Evolutionary conservation across 1,140 invertebrate species (phyloP).

Genomic region (Nautilus pompilius): DNA sequence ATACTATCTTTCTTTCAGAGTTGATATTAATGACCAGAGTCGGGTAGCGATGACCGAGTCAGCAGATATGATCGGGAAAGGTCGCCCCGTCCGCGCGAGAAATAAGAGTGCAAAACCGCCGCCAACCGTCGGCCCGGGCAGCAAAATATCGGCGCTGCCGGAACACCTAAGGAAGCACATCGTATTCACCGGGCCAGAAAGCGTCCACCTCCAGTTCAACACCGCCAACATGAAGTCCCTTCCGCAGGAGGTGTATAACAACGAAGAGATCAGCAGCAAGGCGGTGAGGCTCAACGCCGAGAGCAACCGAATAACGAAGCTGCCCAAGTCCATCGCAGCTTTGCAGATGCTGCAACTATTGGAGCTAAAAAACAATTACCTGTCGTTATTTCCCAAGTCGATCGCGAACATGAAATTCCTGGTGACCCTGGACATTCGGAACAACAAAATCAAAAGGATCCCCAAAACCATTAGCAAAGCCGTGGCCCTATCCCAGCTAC

Average conservation of each 20-base stretch:
- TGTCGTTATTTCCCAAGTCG: slow-evolving; percentile 40
- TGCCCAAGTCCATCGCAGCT: slow-evolving; percentile 36
- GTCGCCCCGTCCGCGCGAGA: background rate
- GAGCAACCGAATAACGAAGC: slow-evolving; percentile 47
- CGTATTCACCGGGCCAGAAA: slow-evolving; percentile 23
- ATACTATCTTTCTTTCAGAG: no score
- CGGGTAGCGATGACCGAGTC: no score
- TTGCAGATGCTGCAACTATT: slow-evolving; percentile 41
- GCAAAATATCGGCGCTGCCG: slow-evolving; percentile 46
- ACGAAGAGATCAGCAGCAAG: slow-evolving; percentile 43
- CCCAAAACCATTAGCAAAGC: slow-evolving; percentile 49
- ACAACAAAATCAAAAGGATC: slow-evolving; percentile 45
- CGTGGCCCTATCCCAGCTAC: slow-evolving; percentile 27
- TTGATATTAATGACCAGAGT: no score
- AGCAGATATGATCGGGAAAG: no score
- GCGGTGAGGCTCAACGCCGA: slow-evolving; percentile 38
- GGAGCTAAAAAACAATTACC: slow-evolving; percentile 43
- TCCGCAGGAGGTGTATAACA: slow-evolving; percentile 48
- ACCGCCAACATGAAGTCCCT: slow-evolving; percentile 43
- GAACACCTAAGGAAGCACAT: slow-evolving; percentile 41
- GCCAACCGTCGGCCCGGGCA: slow-evolving; percentile 49
- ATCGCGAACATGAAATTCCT: slow-evolving; percentile 45
- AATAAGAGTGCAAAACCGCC: slow-evolving; percentile 53
- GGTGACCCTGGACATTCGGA: slow-evolving; percentile 36
- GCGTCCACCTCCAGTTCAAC: slow-evolving; percentile 36